phyloP scores from a whole-genome alignment of 2,113 vertebrate species.

The Mustela nigripes region DNA sequence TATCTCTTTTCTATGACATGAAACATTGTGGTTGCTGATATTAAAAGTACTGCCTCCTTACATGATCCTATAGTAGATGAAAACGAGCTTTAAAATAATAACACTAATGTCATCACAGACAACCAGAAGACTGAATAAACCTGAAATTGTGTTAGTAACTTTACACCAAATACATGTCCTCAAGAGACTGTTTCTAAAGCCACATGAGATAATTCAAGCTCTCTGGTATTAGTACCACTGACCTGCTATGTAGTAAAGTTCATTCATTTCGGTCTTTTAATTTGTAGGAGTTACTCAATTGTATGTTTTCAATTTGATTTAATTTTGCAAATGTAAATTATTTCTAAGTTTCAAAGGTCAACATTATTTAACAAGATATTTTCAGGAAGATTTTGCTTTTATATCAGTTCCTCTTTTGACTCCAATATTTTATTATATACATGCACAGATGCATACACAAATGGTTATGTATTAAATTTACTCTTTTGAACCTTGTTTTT shows the following conservation, averaged over 20 bases:
- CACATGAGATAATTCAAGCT: neutral
- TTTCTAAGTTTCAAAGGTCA: constrained; percentile 5
- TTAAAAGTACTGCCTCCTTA: neutral
- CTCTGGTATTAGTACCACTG: neutral
- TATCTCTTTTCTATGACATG: neutral
- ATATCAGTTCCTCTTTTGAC: neutral
- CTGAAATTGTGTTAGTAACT: constrained; percentile 16
- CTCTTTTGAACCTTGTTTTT: neutral
- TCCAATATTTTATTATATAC: neutral
- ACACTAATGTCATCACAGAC: neutral
- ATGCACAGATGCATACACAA: neutral
- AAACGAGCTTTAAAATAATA: neutral
- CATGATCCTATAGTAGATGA: neutral
- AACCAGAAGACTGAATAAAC: neutral
- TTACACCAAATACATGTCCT: neutral
- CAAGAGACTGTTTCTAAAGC: neutral
- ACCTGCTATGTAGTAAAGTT: neutral
- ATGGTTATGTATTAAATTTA: neutral
- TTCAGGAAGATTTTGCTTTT: constrained; percentile 32
- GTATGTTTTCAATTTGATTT: neutral
- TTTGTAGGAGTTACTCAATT: neutral
- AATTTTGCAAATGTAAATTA: constrained; percentile 12
- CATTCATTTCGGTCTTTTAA: neutral
- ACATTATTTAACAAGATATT: neutral
- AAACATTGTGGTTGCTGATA: neutral